Percentiles rank a stretch among this genome's conserved stretches.
Evolutionary conservation across 2,888 invertebrate genomes (phyloP).

Genomic region (Mythimna albipuncta): DNA sequence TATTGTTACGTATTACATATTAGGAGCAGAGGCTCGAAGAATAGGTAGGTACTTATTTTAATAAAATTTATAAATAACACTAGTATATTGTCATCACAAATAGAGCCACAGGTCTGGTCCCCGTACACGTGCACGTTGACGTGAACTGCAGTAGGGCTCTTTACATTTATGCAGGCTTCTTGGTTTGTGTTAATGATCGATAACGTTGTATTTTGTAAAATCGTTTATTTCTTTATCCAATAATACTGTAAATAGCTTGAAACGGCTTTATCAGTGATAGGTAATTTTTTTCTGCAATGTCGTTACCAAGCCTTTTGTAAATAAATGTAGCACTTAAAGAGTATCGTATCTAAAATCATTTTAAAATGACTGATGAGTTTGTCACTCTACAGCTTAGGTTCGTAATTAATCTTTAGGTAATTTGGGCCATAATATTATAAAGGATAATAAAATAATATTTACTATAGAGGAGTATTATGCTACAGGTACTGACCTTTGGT

Average conservation of each 20-base stretch:
- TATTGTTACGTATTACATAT: slow-evolving; percentile 58
- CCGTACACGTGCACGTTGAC: neutral
- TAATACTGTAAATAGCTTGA: slow-evolving; percentile 48
- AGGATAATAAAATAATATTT: slow-evolving; percentile 74
- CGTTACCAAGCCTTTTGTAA: slow-evolving; percentile 42
- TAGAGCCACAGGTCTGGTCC: slow-evolving; percentile 50
- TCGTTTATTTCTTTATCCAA: slow-evolving; percentile 19
- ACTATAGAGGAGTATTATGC: slow-evolving; percentile 81
- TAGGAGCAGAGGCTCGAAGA: slow-evolving; percentile 37
- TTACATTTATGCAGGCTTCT: slow-evolving; percentile 18
- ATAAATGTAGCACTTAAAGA: slow-evolving; percentile 35
- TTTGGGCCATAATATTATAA: slow-evolving; percentile 67
- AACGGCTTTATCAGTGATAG: slow-evolving; percentile 22
- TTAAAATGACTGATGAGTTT: slow-evolving; percentile 31
- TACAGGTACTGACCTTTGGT: slow-evolving; percentile 88
- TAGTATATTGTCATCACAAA: slow-evolving; percentile 81
- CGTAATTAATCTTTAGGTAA: slow-evolving; percentile 25
- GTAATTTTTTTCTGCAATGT: slow-evolving; percentile 12
- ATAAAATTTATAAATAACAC: slow-evolving; percentile 66
- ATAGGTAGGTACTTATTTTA: slow-evolving; percentile 42
- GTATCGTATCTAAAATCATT: slow-evolving; percentile 28
- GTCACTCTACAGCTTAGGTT: slow-evolving; percentile 25
- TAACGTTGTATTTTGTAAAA: slow-evolving; percentile 9
- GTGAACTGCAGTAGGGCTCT: slow-evolving; percentile 10
- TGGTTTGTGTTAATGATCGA: neutral